Base-by-base conservation (phyloP, 2,888 invertebrate genomes). In the Scaptomyza tumidula region DNA sequence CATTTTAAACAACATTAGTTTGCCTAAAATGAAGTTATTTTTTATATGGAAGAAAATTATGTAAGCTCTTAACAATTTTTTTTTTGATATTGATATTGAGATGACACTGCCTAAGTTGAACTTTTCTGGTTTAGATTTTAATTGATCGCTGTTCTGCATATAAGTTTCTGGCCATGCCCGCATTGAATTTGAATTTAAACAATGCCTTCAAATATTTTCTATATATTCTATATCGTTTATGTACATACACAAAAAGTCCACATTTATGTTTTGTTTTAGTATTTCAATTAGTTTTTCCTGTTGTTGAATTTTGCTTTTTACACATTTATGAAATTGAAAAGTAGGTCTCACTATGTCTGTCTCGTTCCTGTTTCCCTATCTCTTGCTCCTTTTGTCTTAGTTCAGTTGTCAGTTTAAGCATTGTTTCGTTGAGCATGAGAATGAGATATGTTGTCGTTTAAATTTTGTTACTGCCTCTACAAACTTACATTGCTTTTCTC, bases 181-280 rank as follows among this genome's bases (percentile, higher is more conserved):
- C 60, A 69, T 43, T 57, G 33, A 33, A 75, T 57, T 39, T 31
- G 31, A 54, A 57, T 57, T 76, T 54, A 43, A 52, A 52, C 54
- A 58, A 6, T 53, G 11, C 35, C 14, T 72, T 44, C 9, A 9
- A 44, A 13, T 50, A 52, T 41, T 11, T 66, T 33, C 11, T 33
- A 33, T 37, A 68, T 58, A 64, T 64, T 24, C 24, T 24, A 24
- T 24, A 24, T 24, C 24, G 24, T 24, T 24, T 24, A 24, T 24
- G 24, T 24, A 24, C 24, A 77, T 77, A 72, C 73, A 71, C 24
- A 24, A 24, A 19, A 60, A 73, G 60, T 59, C 57, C 67, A 77
- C 53, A 57, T 52, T 56, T 68, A 61, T 45, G 44, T 19, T 57
- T 57, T 31, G 14, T 35, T 48, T 61, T 65, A 59, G 45, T 58